Conservation (phyloP, 2,113 vertebrate species). For the Sinocyclocheilus anshuiensis region DNA sequence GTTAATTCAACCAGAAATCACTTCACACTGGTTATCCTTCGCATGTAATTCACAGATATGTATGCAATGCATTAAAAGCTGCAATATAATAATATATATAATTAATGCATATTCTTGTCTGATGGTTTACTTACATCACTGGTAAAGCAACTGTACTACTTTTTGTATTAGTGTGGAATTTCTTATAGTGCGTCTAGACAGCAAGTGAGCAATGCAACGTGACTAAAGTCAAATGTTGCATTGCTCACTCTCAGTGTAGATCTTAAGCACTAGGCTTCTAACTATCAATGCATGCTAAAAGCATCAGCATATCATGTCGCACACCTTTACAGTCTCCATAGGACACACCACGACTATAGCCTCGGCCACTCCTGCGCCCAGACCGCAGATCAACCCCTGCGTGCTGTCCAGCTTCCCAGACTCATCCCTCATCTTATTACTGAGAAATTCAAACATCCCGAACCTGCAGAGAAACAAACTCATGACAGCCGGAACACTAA, state of each 20-base stretch:
- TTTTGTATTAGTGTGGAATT: neutral
- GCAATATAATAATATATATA: neutral
- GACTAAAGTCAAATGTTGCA: too few relatives aligned
- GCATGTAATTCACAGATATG: neutral
- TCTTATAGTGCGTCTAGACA: neutral
- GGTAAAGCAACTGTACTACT: neutral
- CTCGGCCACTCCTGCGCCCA: conserved; percentile 92
- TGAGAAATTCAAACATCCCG: conserved; percentile 92
- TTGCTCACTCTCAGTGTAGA: too few relatives aligned
- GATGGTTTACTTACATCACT: neutral
- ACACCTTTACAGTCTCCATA: conserved; percentile 97
- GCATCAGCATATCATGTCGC: too few relatives aligned
- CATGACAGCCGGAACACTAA: neutral
- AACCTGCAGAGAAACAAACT: conserved; percentile 76
- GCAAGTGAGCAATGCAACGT: neutral
- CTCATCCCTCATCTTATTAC: conserved; percentile 92
- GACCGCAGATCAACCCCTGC: conserved; percentile 84
- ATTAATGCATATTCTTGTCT: neutral
- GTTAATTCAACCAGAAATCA: neutral
- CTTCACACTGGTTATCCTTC: neutral
- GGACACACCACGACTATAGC: conserved; percentile 92
- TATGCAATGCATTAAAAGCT: neutral
- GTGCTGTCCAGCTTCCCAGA: conserved; percentile 87
- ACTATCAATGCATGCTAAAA: too few relatives aligned
- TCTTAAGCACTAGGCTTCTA: too few relatives aligned